Conservation (phyloP, 2,888 invertebrate species). For the Volucella inflata region DNA sequence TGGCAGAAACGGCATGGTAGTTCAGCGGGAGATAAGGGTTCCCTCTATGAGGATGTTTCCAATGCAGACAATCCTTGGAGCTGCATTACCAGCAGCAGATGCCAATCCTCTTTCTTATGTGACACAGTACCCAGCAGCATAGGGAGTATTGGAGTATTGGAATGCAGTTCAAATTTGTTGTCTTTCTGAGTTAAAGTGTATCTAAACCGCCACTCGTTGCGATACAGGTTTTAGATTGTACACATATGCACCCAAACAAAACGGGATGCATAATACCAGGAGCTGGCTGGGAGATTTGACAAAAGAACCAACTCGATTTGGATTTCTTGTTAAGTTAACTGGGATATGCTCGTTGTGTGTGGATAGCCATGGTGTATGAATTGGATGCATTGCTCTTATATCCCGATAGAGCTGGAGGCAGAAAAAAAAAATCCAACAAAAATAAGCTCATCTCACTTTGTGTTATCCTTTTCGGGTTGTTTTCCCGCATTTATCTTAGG, state of each 20-base stretch:
- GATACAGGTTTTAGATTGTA: slow-evolving; percentile 44
- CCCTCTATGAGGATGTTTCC: slow-evolving; percentile 32
- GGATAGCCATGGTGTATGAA: not conserved
- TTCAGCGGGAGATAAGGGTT: slow-evolving; percentile 53
- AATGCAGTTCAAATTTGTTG: slow-evolving; percentile 60
- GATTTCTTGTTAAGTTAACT: not conserved
- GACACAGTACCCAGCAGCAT: not conserved
- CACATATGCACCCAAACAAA: slow-evolving; percentile 42
- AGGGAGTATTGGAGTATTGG: slow-evolving; percentile 12
- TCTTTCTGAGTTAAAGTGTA: slow-evolving; percentile 56
- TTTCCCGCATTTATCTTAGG: slow-evolving; percentile 29
- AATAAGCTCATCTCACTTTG: not conserved
- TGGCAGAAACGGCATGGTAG: slow-evolving; percentile 7
- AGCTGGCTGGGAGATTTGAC: not conserved
- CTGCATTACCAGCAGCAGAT: not conserved
- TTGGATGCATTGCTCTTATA: slow-evolving; percentile 23
- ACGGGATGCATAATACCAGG: slow-evolving; percentile 19
- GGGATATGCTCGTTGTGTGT: not conserved
- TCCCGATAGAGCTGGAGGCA: not conserved
- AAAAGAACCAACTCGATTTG: not conserved
- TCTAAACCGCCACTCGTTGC: slow-evolving; percentile 52
- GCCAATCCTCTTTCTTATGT: slow-evolving; percentile 4
- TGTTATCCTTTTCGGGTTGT: slow-evolving; percentile 28
- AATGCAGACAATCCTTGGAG: slow-evolving; percentile 12
- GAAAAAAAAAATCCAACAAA: not conserved